These are phyloP conservation scores for Phalacrocorax brasilianus DNA, from an alignment of 2,113 vertebrate species.

Conservation along the genomic window DNA sequence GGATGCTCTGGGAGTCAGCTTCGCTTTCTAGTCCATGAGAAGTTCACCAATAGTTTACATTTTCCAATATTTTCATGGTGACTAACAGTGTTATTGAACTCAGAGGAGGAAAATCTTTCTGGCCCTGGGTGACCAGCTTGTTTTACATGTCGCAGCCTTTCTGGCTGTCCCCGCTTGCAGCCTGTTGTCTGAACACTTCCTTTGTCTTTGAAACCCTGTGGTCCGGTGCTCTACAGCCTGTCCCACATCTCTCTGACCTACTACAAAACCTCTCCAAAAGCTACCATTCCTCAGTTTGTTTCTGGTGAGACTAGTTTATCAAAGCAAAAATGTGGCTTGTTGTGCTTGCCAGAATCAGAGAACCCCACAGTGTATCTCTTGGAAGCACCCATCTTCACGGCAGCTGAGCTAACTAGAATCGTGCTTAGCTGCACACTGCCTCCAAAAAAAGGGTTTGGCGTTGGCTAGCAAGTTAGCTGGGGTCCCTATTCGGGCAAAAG, in stretches of 20 bases:
- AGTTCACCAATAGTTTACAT: conserved; percentile 1
- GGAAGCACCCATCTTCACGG: neutral
- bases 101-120: neutral
- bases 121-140: neutral
- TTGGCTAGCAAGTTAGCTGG: neutral
- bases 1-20: neutral
- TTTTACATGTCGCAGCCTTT: neutral
- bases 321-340: neutral
- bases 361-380: neutral
- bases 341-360: neutral
- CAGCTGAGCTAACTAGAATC: neutral
- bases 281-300: neutral
- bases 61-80: conserved; percentile 9
- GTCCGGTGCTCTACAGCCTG: neutral
- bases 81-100: conserved; percentile 34
- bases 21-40: neutral
- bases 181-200: neutral
- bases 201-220: neutral
- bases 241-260: neutral
- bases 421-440: neutral
- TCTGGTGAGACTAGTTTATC: neutral
- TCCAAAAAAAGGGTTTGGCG: neutral
- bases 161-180: neutral
- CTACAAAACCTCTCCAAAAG: neutral
- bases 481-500: neutral